Base-by-base conservation (phyloP, 2,888 invertebrate species). In the Sarcophaga rosellei region DNA sequence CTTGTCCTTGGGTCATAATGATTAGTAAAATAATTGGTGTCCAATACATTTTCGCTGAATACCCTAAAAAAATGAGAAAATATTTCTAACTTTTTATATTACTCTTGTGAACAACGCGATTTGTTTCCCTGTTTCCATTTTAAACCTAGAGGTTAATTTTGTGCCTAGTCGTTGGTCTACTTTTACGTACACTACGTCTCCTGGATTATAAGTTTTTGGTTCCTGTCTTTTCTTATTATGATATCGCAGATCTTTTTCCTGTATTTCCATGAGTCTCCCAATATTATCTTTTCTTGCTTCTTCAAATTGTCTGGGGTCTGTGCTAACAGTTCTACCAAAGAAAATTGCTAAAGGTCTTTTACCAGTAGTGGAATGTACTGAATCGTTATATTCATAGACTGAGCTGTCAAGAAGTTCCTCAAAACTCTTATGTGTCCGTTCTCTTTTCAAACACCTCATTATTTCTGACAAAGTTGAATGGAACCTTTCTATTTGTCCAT, bases 361-460 rank as follows among this genome's bases (percentile, higher is more conserved):
- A 23, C 17, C n/a, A 4, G 57, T 72, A 15, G 79, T 72, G n/a
- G 72, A 66, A 59, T 79, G 66, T 35, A 65, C 23, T 11, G 70
- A 76, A 76, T 75, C 45, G 61, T 75, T 81, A 11, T 81, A 81
- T 35, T 74, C 81, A 23, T 81, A 69, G 2, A 74, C 11, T 12
- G 75, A 74, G 3, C 63, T 66, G 4, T 74, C 53, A 3, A 74
- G 25, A 10, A 81, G 62, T 66, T 68, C 68, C 8, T 35, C 35
- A 65, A 74, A 81, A 21, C 68, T 35, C 5, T 65, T 57, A 44
- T 73, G 66, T 25, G 20, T 63, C 20, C 35, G 15, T 80, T 59
- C 21, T 65, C 23, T 25, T 35, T 59, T 81, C 15, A 68, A 15
- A 45, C 73, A 81, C 23, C 74, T n/a, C 74, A 81, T 81, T 59